These are phyloP conservation scores for Myopa testacea DNA, from an alignment of 2,888 invertebrate genomes.

Conservation along the genomic window DNA sequence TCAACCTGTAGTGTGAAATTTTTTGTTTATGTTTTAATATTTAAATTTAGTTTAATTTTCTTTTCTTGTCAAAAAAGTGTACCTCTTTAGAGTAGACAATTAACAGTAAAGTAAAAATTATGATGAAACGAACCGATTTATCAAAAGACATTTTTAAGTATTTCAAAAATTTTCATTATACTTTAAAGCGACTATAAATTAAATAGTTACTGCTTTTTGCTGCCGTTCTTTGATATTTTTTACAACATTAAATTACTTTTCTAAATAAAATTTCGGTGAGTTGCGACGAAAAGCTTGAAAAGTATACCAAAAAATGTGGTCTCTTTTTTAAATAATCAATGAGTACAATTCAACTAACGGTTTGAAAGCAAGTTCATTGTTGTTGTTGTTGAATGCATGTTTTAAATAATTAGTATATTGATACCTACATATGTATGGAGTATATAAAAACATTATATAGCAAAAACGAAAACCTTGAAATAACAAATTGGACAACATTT, in stretches of 20 bases:
- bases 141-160: slow-evolving; percentile 10
- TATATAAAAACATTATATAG: no score
- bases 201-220: not conserved
- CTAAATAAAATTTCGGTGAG: not conserved
- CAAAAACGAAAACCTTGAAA: no score
- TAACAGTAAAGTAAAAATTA: not conserved
- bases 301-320: no score
- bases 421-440: no score
- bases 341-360: no score
- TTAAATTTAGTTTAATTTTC: slow-evolving; percentile 1
- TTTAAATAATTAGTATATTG: no score
- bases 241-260: slow-evolving; percentile 12
- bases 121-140: slow-evolving; percentile 11
- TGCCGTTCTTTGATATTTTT: not conserved
- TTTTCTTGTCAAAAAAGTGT: not conserved
- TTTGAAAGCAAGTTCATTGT: no score
- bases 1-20: not conserved
- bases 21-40: not conserved
- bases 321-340: no score
- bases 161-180: not conserved
- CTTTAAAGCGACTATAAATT: not conserved
- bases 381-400: no score
- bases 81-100: not conserved
- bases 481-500: no score
- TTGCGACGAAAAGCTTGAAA: not conserved